Conservation (phyloP, 2,797 vertebrate genomes). For the Notolabrus celidotus region DNA sequence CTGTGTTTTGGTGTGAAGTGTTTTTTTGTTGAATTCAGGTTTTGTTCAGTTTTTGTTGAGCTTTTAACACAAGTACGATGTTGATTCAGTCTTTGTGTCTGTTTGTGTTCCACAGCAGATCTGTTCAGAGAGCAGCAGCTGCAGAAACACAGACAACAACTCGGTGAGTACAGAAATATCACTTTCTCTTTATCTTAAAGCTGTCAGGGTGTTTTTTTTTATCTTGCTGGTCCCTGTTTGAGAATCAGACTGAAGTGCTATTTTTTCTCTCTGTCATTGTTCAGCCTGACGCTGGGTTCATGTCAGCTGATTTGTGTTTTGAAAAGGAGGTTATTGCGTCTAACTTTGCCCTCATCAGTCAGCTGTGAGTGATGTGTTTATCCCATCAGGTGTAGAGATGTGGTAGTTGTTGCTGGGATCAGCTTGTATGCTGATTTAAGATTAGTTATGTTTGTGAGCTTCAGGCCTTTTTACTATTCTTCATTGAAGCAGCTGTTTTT, state of each 20-base stretch:
- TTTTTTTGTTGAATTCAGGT: too few species aligned
- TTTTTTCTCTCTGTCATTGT: not conserved
- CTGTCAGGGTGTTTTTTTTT: not conserved
- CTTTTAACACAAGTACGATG: not conserved
- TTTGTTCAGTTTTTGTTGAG: not conserved
- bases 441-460: too few species aligned
- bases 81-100: not conserved
- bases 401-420: too few species aligned
- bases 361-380: not conserved
- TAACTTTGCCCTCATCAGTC: not conserved
- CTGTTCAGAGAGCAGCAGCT: conserved; percentile 21
- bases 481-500: too few species aligned
- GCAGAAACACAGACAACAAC: conserved; percentile 9
- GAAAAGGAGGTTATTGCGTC: not conserved
- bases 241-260: not conserved
- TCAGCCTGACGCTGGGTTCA: not conserved
- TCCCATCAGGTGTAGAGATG: not conserved
- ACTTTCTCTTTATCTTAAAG: conserved; percentile 1
- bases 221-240: not conserved
- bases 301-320: not conserved
- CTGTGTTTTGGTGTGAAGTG: too few species aligned
- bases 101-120: conserved; percentile 12
- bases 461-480: too few species aligned
- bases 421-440: too few species aligned
- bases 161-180: conserved; percentile 23